Conservation (phyloP, 2,113 vertebrate genomes). For the Chascanopsetta lugubris region DNA sequence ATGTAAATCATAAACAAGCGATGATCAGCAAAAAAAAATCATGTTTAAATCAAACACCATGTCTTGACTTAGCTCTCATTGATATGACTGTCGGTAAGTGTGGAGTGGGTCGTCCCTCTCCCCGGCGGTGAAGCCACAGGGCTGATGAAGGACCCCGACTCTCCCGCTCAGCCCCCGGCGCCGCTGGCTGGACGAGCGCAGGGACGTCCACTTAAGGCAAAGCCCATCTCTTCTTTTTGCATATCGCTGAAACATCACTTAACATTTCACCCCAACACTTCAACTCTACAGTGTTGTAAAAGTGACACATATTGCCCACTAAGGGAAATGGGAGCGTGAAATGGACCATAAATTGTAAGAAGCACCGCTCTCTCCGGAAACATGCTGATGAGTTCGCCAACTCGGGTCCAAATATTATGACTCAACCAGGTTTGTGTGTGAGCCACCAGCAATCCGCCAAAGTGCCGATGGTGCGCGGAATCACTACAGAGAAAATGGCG, state of each 20-base stretch:
- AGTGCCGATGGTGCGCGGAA: slow-evolving; percentile 58
- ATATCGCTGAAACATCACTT: slow-evolving; percentile 73
- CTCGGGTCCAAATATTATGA: slow-evolving; percentile 67
- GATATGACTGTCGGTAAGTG: too few species aligned
- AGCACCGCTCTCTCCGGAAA: slow-evolving; percentile 64
- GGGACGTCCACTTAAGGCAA: slow-evolving; percentile 65
- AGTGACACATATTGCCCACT: slow-evolving; percentile 76
- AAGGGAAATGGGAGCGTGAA: slow-evolving; percentile 73
- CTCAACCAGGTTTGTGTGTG: slow-evolving; percentile 24
- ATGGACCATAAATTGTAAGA: slow-evolving; percentile 68
- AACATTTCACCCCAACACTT: slow-evolving; percentile 75
- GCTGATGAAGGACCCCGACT: slow-evolving; percentile 54
- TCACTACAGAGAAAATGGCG: slow-evolving; percentile 38
- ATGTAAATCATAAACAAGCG: too few species aligned
- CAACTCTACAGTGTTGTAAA: slow-evolving; percentile 72
- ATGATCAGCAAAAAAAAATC: too few species aligned
- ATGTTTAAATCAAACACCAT: too few species aligned
- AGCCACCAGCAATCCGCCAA: slow-evolving; percentile 51
- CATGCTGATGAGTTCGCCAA: slow-evolving; percentile 65
- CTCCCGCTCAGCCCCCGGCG: background rate
- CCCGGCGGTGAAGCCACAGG: too few species aligned
- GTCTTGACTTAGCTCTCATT: too few species aligned
- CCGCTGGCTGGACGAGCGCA: slow-evolving; percentile 41
- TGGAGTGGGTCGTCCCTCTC: too few species aligned
- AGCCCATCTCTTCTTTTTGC: slow-evolving; percentile 67